Evolutionary conservation across 2,888 invertebrate species (phyloP).

Genomic region (Andrena chrysosceles): DNA sequence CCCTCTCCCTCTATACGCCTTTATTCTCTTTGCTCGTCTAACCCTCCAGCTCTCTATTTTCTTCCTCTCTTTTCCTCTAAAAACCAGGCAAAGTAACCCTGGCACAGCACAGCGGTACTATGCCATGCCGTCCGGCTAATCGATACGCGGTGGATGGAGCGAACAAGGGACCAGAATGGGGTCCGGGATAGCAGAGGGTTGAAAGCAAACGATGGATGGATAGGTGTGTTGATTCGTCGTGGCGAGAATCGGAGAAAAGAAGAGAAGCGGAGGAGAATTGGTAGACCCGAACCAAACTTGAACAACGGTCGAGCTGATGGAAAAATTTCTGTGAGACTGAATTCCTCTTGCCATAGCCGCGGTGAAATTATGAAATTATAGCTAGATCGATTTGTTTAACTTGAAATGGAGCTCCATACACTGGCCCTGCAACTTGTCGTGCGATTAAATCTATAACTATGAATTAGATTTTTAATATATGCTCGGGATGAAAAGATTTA

Average conservation of each 20-base stretch:
- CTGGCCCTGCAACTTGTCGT: no score
- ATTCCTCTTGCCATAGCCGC: not conserved
- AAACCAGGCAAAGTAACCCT: conserved; percentile 52
- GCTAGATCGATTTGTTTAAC: not conserved
- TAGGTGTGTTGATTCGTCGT: conserved; percentile 50
- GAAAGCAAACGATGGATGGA: conserved; percentile 48
- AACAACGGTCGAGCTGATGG: not conserved
- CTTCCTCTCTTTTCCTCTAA: conserved; percentile 53
- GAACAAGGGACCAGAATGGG: conserved; percentile 47
- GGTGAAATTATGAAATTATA: not conserved
- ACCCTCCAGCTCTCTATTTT: conserved; percentile 42
- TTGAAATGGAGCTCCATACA: no score
- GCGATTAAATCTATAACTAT: no score
- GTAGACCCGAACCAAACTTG: not conserved
- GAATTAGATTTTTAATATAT: no score
- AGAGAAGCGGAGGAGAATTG: not conserved
- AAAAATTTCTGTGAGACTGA: not conserved
- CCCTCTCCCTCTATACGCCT: not conserved
- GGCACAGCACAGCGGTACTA: conserved; percentile 46
- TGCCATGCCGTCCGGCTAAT: conserved; percentile 63
- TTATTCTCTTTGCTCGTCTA: conserved; percentile 18
- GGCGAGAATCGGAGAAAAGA: conserved; percentile 39
- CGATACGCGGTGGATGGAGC: conserved; percentile 60
- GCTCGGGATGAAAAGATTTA: not conserved
- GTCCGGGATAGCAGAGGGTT: conserved; percentile 45